Base-by-base conservation (phyloP, 2,113 vertebrate species). In the Suncus etruscus region DNA sequence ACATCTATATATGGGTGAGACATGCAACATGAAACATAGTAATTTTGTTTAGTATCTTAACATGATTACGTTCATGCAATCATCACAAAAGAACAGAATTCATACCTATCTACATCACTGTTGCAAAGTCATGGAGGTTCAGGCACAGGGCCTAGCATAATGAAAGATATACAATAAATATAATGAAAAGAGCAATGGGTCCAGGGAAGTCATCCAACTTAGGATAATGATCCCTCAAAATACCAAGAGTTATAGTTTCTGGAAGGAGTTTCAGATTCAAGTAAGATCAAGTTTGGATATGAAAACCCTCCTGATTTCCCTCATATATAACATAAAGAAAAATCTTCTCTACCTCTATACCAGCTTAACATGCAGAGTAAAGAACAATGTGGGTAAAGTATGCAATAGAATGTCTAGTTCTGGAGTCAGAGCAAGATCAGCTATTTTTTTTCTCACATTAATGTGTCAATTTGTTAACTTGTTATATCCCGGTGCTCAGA, bases 1-100 rank as follows among this genome's bases (percentile, higher is more conserved):
- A 86, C 25, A 76, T 80, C 87, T 83, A 31, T 7, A 61, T 18
- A 78, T 54, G 54, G 15, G 85, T 74, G 78, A 70, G 12, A 91
- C 6, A 79, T 29, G 24, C 4, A 86, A 54, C 20, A 61, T 32
- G 48, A 48, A 93, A 79, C n/a, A 45, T 83, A 75, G n/a, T 51
- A 51, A 89, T 66, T 39, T 66, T 39, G 50, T 70, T 54, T 14
- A 24, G n/a, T 72, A 25, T 85, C 85, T 39, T 61, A 50, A 48
- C 39, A 72, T 32, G n/a, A 18, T 15, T n/a, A 66, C 20, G 65
- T 18, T 6, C 75, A 58, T 69, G 66, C 15, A 75, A 82, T 27
- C 58, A 85, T 66, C 31, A 27, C 31, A 27, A 0, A 1, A 90
- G 76, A 58, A 8, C 29, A 50, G 58, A 61, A 54, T 31, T 27